Conservation (phyloP, 2,888 invertebrate species). For the Sminthurinus aureus region DNA sequence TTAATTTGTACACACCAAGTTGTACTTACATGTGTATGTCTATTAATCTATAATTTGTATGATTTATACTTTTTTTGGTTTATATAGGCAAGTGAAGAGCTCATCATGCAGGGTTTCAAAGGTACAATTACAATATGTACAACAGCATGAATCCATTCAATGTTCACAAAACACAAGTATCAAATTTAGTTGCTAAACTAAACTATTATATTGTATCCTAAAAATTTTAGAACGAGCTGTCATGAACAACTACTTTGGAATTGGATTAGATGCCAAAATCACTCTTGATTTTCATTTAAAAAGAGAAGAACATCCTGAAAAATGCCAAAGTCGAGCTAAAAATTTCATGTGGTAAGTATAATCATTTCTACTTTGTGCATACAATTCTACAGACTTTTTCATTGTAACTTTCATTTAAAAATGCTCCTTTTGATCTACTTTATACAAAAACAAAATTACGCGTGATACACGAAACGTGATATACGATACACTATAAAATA, state of each 20-base stretch:
- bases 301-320: constrained; percentile 95
- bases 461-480: no score
- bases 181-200: no score
- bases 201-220: no score
- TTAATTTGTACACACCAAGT: no score
- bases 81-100: constrained; percentile 50
- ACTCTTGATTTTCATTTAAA: constrained; percentile 96
- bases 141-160: no score
- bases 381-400: background rate
- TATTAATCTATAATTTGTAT: no score
- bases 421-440: background rate
- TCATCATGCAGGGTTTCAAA: constrained; percentile 66
- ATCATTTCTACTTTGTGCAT: background rate
- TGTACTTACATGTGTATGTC: no score
- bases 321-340: constrained; percentile 90
- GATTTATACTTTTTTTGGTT: no score
- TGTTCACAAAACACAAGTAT: no score
- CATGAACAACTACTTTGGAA: constrained; percentile 99
- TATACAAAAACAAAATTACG: no score
- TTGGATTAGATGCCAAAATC: constrained; percentile 97
- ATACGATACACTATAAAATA: no score
- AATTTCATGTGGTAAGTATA: constrained; percentile 87
- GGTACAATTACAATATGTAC: no score
- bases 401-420: constrained; percentile 13
- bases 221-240: constrained; percentile 96